A percentile compares a stretch with the other conserved stretches of the same genome.
Conservation (phyloP, 2,113 vertebrate species). For the Pristiophorus japonicus region DNA sequence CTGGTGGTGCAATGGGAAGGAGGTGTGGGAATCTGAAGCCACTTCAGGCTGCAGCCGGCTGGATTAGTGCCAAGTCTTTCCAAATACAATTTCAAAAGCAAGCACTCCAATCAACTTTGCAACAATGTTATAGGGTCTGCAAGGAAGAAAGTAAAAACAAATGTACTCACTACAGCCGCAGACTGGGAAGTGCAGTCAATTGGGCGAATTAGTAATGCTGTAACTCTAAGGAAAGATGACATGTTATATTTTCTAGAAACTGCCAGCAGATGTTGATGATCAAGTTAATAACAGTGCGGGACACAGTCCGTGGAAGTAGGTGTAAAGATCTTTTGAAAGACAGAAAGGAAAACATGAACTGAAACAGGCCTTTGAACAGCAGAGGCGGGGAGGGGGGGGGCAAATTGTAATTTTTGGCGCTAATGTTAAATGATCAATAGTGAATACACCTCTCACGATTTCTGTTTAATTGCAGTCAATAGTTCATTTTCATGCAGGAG, state of each 20-base stretch:
- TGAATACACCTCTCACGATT: not conserved
- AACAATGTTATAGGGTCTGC: too few relatives aligned
- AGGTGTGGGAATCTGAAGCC: not conserved
- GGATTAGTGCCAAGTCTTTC: not conserved
- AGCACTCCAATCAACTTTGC: not conserved
- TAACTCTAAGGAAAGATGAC: not conserved
- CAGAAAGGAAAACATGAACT: not conserved
- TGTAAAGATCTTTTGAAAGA: not conserved
- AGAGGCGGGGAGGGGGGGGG: too few relatives aligned
- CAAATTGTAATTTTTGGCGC: not conserved
- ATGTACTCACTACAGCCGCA: not conserved
- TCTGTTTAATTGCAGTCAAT: not conserved
- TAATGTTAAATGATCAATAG: not conserved
- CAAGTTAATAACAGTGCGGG: not conserved
- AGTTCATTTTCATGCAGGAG: too few relatives aligned
- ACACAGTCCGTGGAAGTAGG: not conserved
- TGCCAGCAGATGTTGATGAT: not conserved
- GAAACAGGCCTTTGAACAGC: not conserved
- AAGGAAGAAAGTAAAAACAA: not conserved
- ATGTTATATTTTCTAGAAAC: not conserved
- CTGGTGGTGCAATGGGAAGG: not conserved
- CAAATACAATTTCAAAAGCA: not conserved
- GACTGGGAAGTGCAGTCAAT: not conserved
- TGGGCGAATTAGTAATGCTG: not conserved
- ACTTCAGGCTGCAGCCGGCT: not conserved